Conservation (phyloP, 2,888 invertebrate genomes). For the Entomobrya multifasciata region DNA sequence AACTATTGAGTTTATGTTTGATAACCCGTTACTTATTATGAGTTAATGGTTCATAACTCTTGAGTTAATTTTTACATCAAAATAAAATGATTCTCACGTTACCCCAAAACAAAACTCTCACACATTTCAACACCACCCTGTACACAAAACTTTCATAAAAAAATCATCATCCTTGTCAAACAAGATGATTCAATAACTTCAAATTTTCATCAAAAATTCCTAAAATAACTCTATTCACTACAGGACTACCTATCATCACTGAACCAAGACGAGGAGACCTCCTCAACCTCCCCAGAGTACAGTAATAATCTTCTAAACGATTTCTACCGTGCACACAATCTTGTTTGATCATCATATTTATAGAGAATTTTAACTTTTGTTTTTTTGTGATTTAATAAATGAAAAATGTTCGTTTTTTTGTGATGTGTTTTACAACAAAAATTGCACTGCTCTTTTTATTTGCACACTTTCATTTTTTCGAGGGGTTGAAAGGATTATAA, state of each 20-base stretch:
- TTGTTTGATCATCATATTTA: conserved; percentile 29
- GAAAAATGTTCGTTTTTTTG: conserved; percentile 25
- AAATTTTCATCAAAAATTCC: no score
- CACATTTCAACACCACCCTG: no score
- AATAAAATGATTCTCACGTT: no score
- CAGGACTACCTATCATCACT: conserved; percentile 26
- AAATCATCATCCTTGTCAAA: not conserved
- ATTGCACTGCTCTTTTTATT: not conserved
- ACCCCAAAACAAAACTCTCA: no score
- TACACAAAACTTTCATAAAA: no score
- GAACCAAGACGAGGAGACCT: conserved; percentile 37
- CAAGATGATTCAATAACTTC: not conserved
- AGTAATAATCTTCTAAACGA: conserved; percentile 31
- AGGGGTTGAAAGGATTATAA: not conserved
- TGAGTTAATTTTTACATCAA: no score
- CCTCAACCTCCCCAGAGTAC: conserved; percentile 45
- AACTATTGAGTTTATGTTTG: no score
- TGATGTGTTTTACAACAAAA: conserved; percentile 28
- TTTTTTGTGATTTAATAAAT: conserved; percentile 38
- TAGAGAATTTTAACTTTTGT: not conserved
- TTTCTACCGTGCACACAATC: conserved; percentile 55
- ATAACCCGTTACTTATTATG: no score
- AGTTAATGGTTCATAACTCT: no score
- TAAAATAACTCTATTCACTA: not conserved
- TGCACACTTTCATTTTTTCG: conserved; percentile 2